Evolutionary conservation across 2,113 vertebrate genomes (phyloP), one percentile per base, ranked within the genome.

Genomic region (Amphiprion percula): DNA sequence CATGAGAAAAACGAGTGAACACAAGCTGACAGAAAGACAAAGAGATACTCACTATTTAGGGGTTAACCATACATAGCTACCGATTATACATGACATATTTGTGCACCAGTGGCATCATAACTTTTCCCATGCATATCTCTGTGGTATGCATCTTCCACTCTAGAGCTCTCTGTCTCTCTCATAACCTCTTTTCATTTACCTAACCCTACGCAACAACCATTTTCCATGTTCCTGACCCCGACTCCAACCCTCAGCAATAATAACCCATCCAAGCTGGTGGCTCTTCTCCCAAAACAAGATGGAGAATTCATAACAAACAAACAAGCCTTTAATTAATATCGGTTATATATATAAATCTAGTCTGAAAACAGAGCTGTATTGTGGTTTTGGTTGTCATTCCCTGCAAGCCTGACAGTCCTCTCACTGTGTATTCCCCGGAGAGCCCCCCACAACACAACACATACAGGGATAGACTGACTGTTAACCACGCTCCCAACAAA

Each of bases 261-360:
- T 21, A 86, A 84, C 53, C 70, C 19, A 14, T 44, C 58, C 50
- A 47, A 70, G 62, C 55, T 23, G 37, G 50, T 1, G 0, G 74
- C 66, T 23, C 52, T 49, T 79, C 54, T 58, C 69, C 80, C 56
- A 56, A 76, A 87, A 80, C 68, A 64, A 85, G 59, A 76, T 4
- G 3, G 50, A 64, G 77, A 62, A 82, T 65, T 81, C 70, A 89
- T 59, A 87, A 88, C 82, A 91, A 90, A 88, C 86, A 90, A 71
- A 79, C 65, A 83, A 82, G 58, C 65, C 84, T 88, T 90, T 90
- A 84, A 91, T 92, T 92, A 88, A 90, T 88, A 88, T 84, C 0
- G 16, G 12, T 77, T 83, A 80, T 83, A 75, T 64, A 86, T 66
- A 86, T 88, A 87, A 83, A 87, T 89, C 47, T 68, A 46, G 46